phyloP scores from a whole-genome alignment of 2,888 invertebrate species.

The Drosophila testacea region DNA sequence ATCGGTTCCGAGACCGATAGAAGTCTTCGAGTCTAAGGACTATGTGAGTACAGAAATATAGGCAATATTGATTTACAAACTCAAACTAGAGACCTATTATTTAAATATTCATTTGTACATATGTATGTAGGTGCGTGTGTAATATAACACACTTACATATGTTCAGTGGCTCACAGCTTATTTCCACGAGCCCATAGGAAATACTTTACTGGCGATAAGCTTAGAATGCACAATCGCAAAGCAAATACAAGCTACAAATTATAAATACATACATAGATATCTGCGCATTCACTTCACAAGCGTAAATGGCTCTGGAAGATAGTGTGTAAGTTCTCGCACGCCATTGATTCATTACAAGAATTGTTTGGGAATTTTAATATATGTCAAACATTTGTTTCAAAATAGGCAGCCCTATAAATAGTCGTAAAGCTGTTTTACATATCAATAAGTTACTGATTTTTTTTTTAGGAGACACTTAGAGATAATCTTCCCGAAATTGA shows the following conservation, averaged over 20 bases:
- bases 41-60: constrained; percentile 48
- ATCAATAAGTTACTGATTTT: background rate
- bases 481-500: constrained; percentile 76
- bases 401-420: too few relatives aligned
- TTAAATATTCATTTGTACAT: background rate
- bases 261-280: too few relatives aligned
- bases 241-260: background rate
- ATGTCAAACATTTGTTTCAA: too few relatives aligned
- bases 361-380: too few relatives aligned
- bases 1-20: background rate
- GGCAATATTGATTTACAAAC: background rate
- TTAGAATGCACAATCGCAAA: background rate
- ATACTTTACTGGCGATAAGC: background rate
- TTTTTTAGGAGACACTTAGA: constrained; percentile 62
- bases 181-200: too few relatives aligned
- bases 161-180: too few relatives aligned
- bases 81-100: background rate
- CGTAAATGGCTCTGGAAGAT: background rate
- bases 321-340: too few relatives aligned
- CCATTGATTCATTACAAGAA: too few relatives aligned
- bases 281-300: background rate
- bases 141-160: too few relatives aligned
- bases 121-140: background rate
- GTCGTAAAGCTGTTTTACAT: background rate
- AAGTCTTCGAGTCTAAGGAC: constrained; percentile 47